phyloP scores from a whole-genome alignment of 1,140 invertebrate genomes.

The Dreissena rostriformis region DNA sequence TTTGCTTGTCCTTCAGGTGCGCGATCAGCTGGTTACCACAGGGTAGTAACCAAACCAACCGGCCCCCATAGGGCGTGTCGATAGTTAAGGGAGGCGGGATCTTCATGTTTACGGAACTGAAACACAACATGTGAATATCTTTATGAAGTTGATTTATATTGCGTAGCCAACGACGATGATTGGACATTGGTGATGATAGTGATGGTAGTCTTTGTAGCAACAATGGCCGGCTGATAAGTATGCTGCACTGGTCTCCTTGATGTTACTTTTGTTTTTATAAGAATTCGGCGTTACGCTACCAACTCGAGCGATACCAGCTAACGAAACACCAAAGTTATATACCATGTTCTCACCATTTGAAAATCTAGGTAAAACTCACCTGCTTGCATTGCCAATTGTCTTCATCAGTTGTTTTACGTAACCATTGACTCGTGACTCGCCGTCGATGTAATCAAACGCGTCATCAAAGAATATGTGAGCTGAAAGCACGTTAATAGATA shows the following conservation, averaged over 20 bases:
- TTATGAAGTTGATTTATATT: too few relatives aligned
- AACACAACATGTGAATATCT: too few relatives aligned
- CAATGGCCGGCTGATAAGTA: too few relatives aligned
- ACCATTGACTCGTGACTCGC: constrained; percentile 95
- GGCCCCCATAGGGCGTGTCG: constrained; percentile 97
- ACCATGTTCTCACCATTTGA: too few relatives aligned
- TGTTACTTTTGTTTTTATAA: too few relatives aligned
- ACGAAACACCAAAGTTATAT: too few relatives aligned
- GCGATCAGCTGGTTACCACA: constrained; percentile 99
- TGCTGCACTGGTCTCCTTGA: too few relatives aligned
- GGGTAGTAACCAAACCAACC: constrained; percentile 96
- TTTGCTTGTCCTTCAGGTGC: constrained; percentile 98
- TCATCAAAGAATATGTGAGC: constrained; percentile 99
- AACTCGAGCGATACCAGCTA: too few relatives aligned
- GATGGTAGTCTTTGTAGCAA: too few relatives aligned
- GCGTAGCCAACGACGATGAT: too few relatives aligned
- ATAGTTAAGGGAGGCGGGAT: constrained; percentile 92
- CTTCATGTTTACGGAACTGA: constrained; percentile 87
- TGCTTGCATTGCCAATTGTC: constrained; percentile 96
- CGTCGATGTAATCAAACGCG: constrained; percentile 91
- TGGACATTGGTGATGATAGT: too few relatives aligned
- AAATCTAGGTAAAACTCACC: constrained; percentile 73
- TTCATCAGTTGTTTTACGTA: constrained; percentile 96
- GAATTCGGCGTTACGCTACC: too few relatives aligned
- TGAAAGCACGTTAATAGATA: constrained; percentile 79